Base-by-base conservation (phyloP, 2,888 invertebrate species). In the Zygogramma bicolorata region DNA sequence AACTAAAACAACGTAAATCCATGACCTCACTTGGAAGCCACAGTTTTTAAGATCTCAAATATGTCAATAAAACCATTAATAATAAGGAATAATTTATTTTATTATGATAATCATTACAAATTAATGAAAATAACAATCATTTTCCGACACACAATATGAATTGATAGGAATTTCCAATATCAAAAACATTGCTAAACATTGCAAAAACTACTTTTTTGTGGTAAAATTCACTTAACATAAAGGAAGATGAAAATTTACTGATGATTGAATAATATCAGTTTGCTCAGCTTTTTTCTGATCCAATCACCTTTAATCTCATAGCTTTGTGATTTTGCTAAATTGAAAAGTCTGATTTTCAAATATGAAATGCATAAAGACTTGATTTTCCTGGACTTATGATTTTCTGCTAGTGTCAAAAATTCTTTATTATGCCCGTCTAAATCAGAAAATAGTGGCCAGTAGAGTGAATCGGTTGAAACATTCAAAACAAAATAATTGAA, bases 261-360 rank as follows among this genome's bases (percentile, higher is more conserved):
- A 22, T 61, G 61, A 38, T 61, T 61, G 61, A 25, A 61, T 25
- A 61, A 27, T n/a, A 61, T 61, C 61, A 61, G 18, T 60, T 60
- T 60, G 31, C 60, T 60, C 6, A 60, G 15, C 34, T 60, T 60
- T 60, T 60, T 60, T 60, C 60, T 60, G 27, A 60, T 60, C 31
- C 31, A 60, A 60, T 60, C 18, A 34, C 29, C 34, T 31, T 60
- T 60, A 27, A 60, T 60, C 31, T 27, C 60, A 60, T 60, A 60
- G 31, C 34, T 60, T 60, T 60, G 60, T n/a, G 60, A 61, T 22
- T 61, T 61, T 61, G 34, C 61, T 13, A 60, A 34, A 60, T 60
- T 60, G 7, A 60, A 60, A 60, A 60, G 60, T 60, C 60, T 60
- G 6, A 60, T 60, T 60, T 60, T 60, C 60, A 34, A 60, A 34